phyloP scores from a whole-genome alignment of 2,888 invertebrate species.

The Eugnorisma glareosa region DNA sequence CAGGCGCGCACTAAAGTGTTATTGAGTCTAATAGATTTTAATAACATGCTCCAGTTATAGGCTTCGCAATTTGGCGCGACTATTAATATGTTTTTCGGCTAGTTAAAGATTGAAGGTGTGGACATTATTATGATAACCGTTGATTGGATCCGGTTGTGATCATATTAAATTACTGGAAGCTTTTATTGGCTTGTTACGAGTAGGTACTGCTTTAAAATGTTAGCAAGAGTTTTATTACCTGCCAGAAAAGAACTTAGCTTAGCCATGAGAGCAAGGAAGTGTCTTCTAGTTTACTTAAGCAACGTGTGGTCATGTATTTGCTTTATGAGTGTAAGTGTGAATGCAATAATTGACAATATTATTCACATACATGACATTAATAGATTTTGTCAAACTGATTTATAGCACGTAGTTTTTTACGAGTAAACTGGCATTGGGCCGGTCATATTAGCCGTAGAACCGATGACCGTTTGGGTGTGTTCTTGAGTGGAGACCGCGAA shows the following conservation, averaged over 20 bases:
- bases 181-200: constrained; percentile 21
- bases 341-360: neutral
- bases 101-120: constrained; percentile 34
- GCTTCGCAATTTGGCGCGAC: constrained; percentile 26
- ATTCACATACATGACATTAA: neutral
- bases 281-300: too few species aligned
- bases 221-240: neutral
- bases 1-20: constrained; percentile 71
- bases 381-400: neutral
- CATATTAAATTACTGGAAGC: constrained; percentile 15
- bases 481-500: too few species aligned
- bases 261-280: neutral
- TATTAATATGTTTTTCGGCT: constrained; percentile 34
- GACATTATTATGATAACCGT: constrained; percentile 34
- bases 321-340: neutral
- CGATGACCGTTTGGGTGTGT: too few species aligned
- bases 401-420: neutral
- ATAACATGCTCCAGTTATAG: constrained; percentile 38
- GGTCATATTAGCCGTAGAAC: too few species aligned
- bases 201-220: neutral
- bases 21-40: constrained; percentile 49
- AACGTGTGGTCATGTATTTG: too few species aligned
- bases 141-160: constrained; percentile 4
- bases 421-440: too few species aligned
- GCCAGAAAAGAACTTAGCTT: neutral